Evolutionary conservation across 92 coral and sea anemone genomes (phyloP).

Genomic region (Isaurus tuberculatus): DNA sequence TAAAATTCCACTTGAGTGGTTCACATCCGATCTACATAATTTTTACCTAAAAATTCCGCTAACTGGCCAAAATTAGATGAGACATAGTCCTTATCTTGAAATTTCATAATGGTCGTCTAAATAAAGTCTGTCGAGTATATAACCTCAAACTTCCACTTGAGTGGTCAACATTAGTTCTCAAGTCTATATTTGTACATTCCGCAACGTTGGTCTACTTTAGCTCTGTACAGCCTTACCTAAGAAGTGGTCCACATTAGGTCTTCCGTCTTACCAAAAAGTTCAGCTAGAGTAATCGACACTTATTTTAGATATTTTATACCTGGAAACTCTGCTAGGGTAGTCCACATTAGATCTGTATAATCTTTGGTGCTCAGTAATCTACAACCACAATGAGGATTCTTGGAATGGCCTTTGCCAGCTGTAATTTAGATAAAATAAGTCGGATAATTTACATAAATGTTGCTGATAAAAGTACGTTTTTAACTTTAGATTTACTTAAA

Average conservation of each 20-base stretch:
- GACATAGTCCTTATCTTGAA: too few species aligned
- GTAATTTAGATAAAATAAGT: not conserved
- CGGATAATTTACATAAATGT: too few species aligned
- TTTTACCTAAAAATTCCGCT: slow-evolving; percentile 13
- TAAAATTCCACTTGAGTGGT: too few species aligned
- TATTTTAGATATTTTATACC: slow-evolving; percentile 87
- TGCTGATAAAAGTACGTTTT: too few species aligned
- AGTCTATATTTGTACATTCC: not conserved
- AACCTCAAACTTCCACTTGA: slow-evolving; percentile 58
- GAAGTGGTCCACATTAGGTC: too few species aligned
- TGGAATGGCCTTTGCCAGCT: slow-evolving; percentile 64
- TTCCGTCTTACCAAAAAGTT: slow-evolving; percentile 89
- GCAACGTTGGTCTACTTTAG: slow-evolving; percentile 87
- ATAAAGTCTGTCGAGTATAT: not conserved
- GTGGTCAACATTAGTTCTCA: slow-evolving; percentile 92
- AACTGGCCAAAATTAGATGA: too few species aligned
- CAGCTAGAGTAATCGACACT: slow-evolving; percentile 92
- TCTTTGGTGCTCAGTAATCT: slow-evolving; percentile 82
- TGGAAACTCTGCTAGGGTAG: slow-evolving; percentile 96
- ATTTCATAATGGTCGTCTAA: too few species aligned
- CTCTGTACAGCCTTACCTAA: slow-evolving; percentile 87
- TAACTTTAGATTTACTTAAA: too few species aligned
- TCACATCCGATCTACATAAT: slow-evolving; percentile 37
- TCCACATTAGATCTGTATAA: slow-evolving; percentile 93
- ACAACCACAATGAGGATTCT: slow-evolving; percentile 88